phyloP scores from a whole-genome alignment of 2,888 invertebrate genomes.

The Yponomeuta plumbellus region DNA sequence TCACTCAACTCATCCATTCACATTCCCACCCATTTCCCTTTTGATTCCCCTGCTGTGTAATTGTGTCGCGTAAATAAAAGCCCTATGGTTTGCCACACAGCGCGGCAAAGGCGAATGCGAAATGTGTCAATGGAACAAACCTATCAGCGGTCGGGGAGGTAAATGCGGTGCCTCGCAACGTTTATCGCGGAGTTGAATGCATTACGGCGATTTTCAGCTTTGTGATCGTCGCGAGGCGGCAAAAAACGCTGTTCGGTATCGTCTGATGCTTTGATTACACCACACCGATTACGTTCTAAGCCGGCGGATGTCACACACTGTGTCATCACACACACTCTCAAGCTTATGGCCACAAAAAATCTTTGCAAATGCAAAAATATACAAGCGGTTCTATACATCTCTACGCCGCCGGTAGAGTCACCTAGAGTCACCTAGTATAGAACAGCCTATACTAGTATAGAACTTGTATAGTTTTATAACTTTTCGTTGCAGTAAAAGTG shows the following conservation, averaged over 20 bases:
- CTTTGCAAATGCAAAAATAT: too few relatives aligned
- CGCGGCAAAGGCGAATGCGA: not conserved
- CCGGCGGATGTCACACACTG: too few relatives aligned
- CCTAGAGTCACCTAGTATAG: too few relatives aligned
- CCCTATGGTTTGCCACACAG: not conserved
- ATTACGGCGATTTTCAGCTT: not conserved
- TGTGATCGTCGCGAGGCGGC: not conserved
- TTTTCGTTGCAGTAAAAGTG: too few relatives aligned
- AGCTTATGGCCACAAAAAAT: too few relatives aligned
- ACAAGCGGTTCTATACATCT: too few relatives aligned
- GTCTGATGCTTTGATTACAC: too few relatives aligned
- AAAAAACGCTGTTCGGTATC: not conserved
- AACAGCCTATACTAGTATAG: too few relatives aligned
- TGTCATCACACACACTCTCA: too few relatives aligned
- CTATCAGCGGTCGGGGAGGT: not conserved
- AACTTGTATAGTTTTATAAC: too few relatives aligned
- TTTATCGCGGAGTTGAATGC: not conserved
- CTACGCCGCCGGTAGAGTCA: too few relatives aligned
- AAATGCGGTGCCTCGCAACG: not conserved
- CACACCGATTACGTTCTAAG: too few relatives aligned
- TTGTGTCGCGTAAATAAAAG: slow-evolving; percentile 42
- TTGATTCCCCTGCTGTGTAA: slow-evolving; percentile 34
- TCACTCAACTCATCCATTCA: slow-evolving; percentile 31
- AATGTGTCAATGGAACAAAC: not conserved
- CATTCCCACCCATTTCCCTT: slow-evolving; percentile 27